A percentile compares a stretch with the other conserved stretches of the same genome.
Evolutionary conservation across 1,140 invertebrate species (phyloP).

Genomic region (Heliconius himera): DNA sequence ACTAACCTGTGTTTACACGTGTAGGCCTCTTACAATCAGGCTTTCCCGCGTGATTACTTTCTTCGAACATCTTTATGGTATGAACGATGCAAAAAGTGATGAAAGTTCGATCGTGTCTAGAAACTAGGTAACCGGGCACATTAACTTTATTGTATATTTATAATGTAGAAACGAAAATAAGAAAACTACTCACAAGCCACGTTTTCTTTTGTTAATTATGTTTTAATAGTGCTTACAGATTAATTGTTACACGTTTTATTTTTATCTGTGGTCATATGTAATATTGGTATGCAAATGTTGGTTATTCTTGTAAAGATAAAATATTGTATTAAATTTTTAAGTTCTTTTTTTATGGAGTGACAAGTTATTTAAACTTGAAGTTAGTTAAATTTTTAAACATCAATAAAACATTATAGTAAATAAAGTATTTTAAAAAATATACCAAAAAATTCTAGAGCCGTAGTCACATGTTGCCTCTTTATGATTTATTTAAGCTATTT

Average conservation of each 20-base stretch:
- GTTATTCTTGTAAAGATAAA: neutral
- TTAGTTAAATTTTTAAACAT: too few species aligned
- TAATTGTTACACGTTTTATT: neutral
- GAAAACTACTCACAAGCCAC: neutral
- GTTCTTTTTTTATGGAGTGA: too few species aligned
- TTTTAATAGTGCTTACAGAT: neutral
- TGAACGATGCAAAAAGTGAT: conserved; percentile 37
- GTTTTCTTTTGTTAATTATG: conserved; percentile 3
- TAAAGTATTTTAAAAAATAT: too few species aligned
- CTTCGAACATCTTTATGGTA: conserved; percentile 39
- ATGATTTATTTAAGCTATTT: too few species aligned
- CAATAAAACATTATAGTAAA: too few species aligned
- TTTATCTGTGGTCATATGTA: neutral
- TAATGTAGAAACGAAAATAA: conserved; percentile 37
- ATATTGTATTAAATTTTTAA: too few species aligned
- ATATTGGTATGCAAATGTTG: neutral
- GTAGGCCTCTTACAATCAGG: conserved; percentile 24
- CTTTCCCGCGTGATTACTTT: conserved; percentile 35
- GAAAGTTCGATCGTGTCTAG: conserved; percentile 35
- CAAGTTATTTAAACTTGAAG: too few species aligned
- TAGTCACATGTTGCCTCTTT: too few species aligned
- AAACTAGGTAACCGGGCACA: conserved; percentile 34
- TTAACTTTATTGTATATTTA: conserved; percentile 39
- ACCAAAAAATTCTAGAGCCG: too few species aligned
- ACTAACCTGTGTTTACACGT: neutral